Evolutionary conservation across 1,140 invertebrate species (phyloP).

Genomic region (Papilio machaon): DNA sequence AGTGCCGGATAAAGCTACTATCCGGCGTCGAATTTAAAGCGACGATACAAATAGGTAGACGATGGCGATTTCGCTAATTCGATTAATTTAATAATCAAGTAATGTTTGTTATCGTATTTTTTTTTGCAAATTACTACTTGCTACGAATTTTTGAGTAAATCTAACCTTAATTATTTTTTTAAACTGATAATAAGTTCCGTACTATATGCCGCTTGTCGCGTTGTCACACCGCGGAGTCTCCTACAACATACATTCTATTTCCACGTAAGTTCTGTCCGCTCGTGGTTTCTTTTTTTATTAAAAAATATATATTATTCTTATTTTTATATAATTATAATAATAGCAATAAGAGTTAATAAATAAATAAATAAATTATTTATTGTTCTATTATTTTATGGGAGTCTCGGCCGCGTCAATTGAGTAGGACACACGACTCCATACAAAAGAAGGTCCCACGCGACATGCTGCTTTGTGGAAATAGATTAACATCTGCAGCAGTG

Average conservation of each 20-base stretch:
- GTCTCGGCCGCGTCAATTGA: not conserved
- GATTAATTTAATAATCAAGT: not conserved
- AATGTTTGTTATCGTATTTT: not conserved
- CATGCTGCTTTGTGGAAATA: not conserved
- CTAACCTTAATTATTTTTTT: not conserved
- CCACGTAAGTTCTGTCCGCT: not conserved
- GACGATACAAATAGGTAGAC: not conserved
- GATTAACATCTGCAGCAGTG: slow-evolving; percentile 25
- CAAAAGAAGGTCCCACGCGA: not conserved
- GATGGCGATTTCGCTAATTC: not conserved
- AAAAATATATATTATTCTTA: too few species aligned
- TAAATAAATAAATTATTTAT: too few species aligned
- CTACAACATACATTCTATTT: not conserved
- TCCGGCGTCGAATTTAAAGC: too few species aligned
- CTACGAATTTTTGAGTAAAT: not conserved
- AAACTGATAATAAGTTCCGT: not conserved
- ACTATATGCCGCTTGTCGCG: not conserved
- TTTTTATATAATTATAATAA: too few species aligned
- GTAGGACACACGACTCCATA: not conserved
- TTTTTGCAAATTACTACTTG: not conserved
- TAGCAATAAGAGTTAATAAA: too few species aligned
- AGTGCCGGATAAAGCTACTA: too few species aligned
- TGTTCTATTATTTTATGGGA: too few species aligned
- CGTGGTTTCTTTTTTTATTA: too few species aligned
- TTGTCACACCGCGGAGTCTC: not conserved